Percentiles rank a stretch among this genome's conserved stretches.
These are phyloP conservation scores for Drosophila nigrodunni DNA, from an alignment of 1,140 invertebrate species.

Conservation along the genomic window DNA sequence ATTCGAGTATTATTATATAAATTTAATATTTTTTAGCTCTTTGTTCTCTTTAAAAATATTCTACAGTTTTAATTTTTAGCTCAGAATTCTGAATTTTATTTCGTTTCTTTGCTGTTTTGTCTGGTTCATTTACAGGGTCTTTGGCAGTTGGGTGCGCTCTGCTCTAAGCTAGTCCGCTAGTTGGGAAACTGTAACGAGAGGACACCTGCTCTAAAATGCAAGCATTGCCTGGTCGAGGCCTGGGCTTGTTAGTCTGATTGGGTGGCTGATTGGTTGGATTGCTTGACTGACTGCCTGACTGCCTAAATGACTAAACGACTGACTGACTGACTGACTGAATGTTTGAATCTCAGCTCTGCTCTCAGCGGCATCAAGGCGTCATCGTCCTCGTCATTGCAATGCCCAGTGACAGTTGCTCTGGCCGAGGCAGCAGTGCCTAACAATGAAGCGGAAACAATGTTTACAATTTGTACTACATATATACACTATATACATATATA, in stretches of 20 bases:
- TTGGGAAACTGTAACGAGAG: constrained; percentile 26
- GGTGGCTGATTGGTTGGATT: constrained; percentile 73
- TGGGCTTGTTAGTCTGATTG: constrained; percentile 78
- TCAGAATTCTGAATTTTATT: no score
- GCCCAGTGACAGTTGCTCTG: constrained; percentile 48
- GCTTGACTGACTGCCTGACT: constrained; percentile 34
- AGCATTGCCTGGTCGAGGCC: constrained; percentile 43
- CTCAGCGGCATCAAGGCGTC: constrained; percentile 54
- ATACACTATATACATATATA: constrained; percentile 22
- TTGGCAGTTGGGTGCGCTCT: no score
- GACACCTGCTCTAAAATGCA: constrained; percentile 75
- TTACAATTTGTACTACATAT: constrained; percentile 65
- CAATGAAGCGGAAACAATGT: constrained; percentile 83
- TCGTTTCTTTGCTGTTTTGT: no score
- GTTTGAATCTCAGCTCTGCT: constrained; percentile 52
- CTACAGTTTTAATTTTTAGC: no score
- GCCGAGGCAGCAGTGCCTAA: constrained; percentile 46
- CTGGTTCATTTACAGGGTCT: no score
- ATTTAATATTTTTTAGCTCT: no score
- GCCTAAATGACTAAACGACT: constrained; percentile 12
- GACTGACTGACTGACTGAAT: constrained; percentile 23
- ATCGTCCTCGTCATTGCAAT: constrained; percentile 58
- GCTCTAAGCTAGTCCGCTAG: neutral
- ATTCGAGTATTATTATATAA: no score
- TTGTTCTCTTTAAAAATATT: no score